Conservation (phyloP, 2,797 vertebrate genomes). For the Schizopygopsis malacanthus region DNA sequence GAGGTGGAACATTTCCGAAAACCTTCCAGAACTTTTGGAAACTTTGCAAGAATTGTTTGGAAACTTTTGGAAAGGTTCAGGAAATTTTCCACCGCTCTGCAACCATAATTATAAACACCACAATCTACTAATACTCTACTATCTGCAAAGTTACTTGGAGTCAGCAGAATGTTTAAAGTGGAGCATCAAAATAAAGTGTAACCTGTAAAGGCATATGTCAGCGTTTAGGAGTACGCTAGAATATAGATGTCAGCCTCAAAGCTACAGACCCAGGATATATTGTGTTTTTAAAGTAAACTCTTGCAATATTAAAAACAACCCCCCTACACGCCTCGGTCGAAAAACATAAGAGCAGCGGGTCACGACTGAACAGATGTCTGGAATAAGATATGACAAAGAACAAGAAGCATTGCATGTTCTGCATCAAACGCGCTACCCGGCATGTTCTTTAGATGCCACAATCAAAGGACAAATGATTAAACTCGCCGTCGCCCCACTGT, state of each 20-base stretch:
- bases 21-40: not conserved
- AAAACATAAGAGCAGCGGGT: slow-evolving; percentile 20
- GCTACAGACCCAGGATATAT: not conserved
- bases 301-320: slow-evolving; percentile 11
- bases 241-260: not conserved
- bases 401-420: slow-evolving; percentile 41
- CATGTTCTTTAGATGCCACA: slow-evolving; percentile 48
- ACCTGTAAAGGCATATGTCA: not conserved
- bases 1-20: not conserved
- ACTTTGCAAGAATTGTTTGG: not conserved
- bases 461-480: slow-evolving; percentile 55
- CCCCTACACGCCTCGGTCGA: slow-evolving; percentile 3
- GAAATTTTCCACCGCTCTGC: not conserved
- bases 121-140: not conserved
- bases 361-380: slow-evolving; percentile 37
- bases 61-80: not conserved
- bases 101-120: not conserved
- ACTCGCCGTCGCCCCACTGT: slow-evolving; percentile 22
- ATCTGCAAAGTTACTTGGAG: not conserved
- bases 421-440: slow-evolving; percentile 36
- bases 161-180: not conserved
- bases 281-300: slow-evolving; percentile 32
- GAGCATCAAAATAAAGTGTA: not conserved
- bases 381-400: slow-evolving; percentile 42
- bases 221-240: not conserved